These are phyloP conservation scores for Tuberolachnus salignus DNA, from an alignment of 2,888 invertebrate species.

Conservation along the genomic window DNA sequence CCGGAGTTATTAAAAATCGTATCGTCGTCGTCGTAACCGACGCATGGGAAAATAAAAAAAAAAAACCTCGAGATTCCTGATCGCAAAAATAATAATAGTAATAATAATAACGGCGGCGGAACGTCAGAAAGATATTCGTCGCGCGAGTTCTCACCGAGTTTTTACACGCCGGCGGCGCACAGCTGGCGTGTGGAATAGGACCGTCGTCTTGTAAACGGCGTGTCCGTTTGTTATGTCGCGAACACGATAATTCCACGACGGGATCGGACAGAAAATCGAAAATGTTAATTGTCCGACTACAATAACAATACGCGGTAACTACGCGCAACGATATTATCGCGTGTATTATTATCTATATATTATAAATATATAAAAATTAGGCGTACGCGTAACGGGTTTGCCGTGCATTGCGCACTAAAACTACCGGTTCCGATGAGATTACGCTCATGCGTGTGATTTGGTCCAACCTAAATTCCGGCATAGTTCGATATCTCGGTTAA, in stretches of 20 bases:
- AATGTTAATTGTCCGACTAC: slow-evolving; percentile 23
- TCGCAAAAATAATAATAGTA: neutral
- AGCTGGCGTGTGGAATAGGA: no score
- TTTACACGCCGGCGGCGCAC: slow-evolving; percentile 12
- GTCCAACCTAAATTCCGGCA: no score
- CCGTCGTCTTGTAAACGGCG: slow-evolving; percentile 27
- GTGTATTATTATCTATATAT: no score
- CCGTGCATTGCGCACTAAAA: no score
- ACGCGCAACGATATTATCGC: no score
- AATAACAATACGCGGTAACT: no score
- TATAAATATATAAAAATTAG: no score
- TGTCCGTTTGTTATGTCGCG: slow-evolving; percentile 6
- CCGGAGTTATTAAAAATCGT: slow-evolving; percentile 30
- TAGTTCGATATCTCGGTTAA: no score
- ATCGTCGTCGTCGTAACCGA: slow-evolving; percentile 23
- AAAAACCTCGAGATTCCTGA: slow-evolving; percentile 22
- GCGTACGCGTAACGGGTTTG: no score
- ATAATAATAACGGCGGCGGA: neutral
- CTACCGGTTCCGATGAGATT: no score
- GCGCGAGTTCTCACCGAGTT: slow-evolving; percentile 36
- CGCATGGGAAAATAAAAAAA: slow-evolving; percentile 21
- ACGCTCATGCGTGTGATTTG: no score
- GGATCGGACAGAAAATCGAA: slow-evolving; percentile 39
- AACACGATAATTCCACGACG: slow-evolving; percentile 8
- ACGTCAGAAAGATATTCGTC: slow-evolving; percentile 22